phyloP scores from a whole-genome alignment of 1,140 invertebrate genomes.

The Aricia agestis region DNA sequence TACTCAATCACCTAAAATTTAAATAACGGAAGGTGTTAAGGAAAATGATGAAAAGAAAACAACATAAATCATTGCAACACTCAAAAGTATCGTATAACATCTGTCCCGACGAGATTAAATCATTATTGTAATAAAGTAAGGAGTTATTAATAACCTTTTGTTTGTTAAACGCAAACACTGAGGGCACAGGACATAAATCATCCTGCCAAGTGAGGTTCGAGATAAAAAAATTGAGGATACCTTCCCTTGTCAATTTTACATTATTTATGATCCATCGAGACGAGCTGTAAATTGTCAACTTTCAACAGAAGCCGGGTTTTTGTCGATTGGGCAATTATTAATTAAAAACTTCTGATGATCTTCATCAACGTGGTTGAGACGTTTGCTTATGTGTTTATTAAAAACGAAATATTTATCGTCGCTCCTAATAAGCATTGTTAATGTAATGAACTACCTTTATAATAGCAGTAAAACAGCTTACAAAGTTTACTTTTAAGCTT shows the following conservation, averaged over 20 bases:
- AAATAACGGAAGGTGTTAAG: no score
- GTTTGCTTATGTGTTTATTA: neutral
- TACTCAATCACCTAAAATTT: no score
- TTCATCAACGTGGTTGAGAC: neutral
- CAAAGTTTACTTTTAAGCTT: no score
- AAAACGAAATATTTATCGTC: neutral
- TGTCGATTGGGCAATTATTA: slow-evolving; percentile 16
- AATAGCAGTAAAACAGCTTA: no score
- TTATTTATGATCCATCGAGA: slow-evolving; percentile 46
- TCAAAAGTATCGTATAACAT: slow-evolving; percentile 6
- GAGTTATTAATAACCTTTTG: slow-evolving; percentile 27
- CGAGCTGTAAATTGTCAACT: slow-evolving; percentile 36
- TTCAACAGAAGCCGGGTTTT: slow-evolving; percentile 25
- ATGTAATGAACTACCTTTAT: no score
- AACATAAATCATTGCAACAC: neutral
- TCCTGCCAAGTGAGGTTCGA: slow-evolving; percentile 26
- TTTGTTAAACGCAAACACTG: slow-evolving; percentile 28
- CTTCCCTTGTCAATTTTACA: slow-evolving; percentile 33
- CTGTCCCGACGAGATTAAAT: neutral
- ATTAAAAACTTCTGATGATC: slow-evolving; percentile 1
- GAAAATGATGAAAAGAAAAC: neutral
- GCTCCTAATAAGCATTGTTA: neutral
- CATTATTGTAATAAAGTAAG: slow-evolving; percentile 3
- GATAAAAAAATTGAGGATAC: slow-evolving; percentile 30
- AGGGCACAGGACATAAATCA: slow-evolving; percentile 29